Conservation (phyloP, 2,797 vertebrate genomes). For the Netta rufina region DNA sequence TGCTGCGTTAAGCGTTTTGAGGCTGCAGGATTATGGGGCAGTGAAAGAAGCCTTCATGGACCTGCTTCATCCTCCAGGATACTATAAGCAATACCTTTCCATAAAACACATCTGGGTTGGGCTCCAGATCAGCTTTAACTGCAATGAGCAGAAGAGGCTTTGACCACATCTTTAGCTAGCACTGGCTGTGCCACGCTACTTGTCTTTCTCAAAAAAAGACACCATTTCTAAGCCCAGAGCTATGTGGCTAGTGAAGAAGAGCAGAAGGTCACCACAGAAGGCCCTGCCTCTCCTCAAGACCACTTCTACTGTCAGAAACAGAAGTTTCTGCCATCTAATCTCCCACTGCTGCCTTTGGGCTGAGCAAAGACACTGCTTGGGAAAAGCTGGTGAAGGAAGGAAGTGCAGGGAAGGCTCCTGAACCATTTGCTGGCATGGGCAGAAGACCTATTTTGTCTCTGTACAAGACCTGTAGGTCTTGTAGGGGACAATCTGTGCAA, state of each 20-base stretch:
- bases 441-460: not conserved
- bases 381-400: not conserved
- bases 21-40: not conserved
- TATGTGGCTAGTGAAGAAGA: not conserved
- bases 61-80: not conserved
- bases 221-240: not conserved
- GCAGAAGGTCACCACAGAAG: not conserved
- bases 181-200: accelerated
- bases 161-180: not conserved
- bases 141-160: not conserved
- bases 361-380: not conserved
- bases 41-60: not conserved
- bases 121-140: not conserved
- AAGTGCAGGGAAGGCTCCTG: not conserved
- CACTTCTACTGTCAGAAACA: not conserved
- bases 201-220: not conserved
- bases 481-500: not conserved
- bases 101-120: not conserved
- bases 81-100: not conserved
- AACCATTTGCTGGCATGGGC: not conserved
- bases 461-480: not conserved
- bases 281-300: not conserved
- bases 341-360: not conserved
- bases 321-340: not conserved
- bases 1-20: not conserved